Evolutionary conservation across 2,113 vertebrate species (phyloP).

Genomic region (Oplegnathus fasciatus): DNA sequence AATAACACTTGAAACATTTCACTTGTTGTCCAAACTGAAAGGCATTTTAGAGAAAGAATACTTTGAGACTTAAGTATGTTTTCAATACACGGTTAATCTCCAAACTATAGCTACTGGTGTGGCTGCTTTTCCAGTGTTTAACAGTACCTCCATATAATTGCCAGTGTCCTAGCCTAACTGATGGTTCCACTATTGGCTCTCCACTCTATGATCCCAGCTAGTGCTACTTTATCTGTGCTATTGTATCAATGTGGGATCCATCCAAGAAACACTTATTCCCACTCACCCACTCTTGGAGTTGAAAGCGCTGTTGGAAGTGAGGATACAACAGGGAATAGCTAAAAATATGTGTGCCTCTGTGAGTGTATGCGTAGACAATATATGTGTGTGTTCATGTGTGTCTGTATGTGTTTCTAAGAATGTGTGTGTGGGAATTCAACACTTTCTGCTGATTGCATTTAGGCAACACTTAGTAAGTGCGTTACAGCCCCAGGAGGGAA

Average conservation of each 20-base stretch:
- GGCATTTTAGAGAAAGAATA: neutral
- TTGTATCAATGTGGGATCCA: slow-evolving; percentile 65
- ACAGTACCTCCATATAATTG: neutral
- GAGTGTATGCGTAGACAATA: slow-evolving; percentile 11
- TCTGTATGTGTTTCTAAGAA: slow-evolving; percentile 28
- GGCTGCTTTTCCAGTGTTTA: neutral
- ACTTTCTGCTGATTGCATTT: slow-evolving; percentile 44
- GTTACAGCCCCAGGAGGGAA: slow-evolving; percentile 10
- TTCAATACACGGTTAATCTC: neutral
- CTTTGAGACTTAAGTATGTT: neutral
- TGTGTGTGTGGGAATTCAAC: slow-evolving; percentile 66
- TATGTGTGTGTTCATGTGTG: slow-evolving; percentile 12
- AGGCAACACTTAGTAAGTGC: slow-evolving; percentile 42
- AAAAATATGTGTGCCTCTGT: slow-evolving; percentile 54
- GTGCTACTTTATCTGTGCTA: slow-evolving; percentile 50
- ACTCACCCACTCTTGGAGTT: slow-evolving; percentile 65
- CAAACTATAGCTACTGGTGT: neutral
- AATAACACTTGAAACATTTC: neutral
- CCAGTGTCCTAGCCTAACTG: slow-evolving; percentile 21
- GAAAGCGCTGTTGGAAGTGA: slow-evolving; percentile 52
- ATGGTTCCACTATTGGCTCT: slow-evolving; percentile 49
- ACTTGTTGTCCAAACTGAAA: neutral
- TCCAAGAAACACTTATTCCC: slow-evolving; percentile 76
- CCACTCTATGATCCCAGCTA: slow-evolving; percentile 46
- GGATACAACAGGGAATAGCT: slow-evolving; percentile 48